Conservation (phyloP, 2,888 invertebrate genomes). For the Seladonia tumulorum region DNA sequence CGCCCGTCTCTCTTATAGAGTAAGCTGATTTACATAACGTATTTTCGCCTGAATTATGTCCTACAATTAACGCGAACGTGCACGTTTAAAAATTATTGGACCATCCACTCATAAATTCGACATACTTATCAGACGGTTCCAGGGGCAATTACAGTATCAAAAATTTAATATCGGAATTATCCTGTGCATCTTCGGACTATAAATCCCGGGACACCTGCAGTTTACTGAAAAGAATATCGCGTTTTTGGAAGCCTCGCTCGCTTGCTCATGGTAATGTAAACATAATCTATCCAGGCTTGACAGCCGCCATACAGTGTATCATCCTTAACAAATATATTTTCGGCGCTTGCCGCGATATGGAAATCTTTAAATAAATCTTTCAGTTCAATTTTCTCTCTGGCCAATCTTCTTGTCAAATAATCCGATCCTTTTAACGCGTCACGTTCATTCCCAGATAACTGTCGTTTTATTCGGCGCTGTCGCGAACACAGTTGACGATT, state of each 20-base stretch:
- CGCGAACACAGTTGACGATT: background rate
- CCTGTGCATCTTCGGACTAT: background rate
- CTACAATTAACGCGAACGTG: background rate
- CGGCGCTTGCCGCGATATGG: background rate
- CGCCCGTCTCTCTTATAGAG: background rate
- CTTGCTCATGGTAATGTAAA: background rate
- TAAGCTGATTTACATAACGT: conserved; percentile 11
- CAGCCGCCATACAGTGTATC: background rate
- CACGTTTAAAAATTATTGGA: background rate
- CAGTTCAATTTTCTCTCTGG: background rate
- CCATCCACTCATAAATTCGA: background rate
- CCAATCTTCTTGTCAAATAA: background rate
- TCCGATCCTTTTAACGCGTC: background rate
- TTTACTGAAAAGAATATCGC: background rate
- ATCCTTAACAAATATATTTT: conserved; percentile 6
- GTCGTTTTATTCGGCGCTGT: background rate
- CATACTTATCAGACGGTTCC: background rate
- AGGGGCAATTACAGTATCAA: background rate
- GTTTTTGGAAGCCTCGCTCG: background rate
- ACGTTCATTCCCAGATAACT: background rate
- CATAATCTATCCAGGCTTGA: background rate
- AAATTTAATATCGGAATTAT: background rate
- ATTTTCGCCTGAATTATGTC: background rate
- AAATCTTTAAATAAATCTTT: background rate
- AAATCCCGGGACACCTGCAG: background rate